Evolutionary conservation across 2,888 invertebrate genomes (phyloP).

Genomic region (Hyles lineata): DNA sequence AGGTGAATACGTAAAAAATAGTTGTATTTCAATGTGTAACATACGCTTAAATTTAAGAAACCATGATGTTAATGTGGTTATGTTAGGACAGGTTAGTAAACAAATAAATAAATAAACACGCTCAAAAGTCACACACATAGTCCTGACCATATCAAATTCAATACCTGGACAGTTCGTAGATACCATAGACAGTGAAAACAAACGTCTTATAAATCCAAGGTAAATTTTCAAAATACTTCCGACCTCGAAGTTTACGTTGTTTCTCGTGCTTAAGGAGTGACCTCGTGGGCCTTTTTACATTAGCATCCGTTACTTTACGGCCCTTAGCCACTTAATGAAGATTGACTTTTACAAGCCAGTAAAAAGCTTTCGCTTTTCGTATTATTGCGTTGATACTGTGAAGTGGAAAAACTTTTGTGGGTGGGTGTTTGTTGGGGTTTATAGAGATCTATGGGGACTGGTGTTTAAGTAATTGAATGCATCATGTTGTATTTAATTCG

Average conservation of each 20-base stretch:
- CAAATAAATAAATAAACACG: no score
- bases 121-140: no score
- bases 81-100: no score
- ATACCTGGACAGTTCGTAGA: background rate
- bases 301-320: conserved; percentile 44
- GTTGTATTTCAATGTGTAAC: no score
- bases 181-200: background rate
- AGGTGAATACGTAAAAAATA: no score
- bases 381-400: conserved; percentile 6
- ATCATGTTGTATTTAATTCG: background rate
- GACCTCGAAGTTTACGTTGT: conserved; percentile 5
- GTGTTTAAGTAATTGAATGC: background rate
- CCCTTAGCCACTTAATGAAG: conserved; percentile 57
- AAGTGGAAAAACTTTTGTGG: background rate
- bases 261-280: conserved; percentile 30
- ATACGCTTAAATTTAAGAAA: no score
- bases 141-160: no score
- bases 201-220: background rate
- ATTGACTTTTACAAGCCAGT: conserved; percentile 54
- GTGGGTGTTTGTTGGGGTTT: background rate
- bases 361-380: conserved; percentile 31
- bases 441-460: background rate
- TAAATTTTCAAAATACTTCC: conserved; percentile 10
- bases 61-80: no score
- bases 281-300: conserved; percentile 54